Conservation (phyloP, 2,888 invertebrate genomes). For the Hedya salicella region DNA sequence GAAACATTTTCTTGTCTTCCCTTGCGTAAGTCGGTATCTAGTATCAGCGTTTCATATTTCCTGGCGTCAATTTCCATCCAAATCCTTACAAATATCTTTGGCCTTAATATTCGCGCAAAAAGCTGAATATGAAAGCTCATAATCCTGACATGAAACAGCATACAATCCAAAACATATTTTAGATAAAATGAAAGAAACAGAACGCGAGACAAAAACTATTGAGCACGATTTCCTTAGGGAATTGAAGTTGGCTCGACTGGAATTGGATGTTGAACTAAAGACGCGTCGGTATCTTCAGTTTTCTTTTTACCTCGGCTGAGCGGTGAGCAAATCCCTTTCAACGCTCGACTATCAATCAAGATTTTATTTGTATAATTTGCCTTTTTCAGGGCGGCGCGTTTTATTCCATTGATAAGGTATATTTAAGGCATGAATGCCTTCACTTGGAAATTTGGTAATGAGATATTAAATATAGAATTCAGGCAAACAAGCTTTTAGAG, state of each 20-base stretch:
- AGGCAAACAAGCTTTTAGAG: too few species aligned
- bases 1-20: background rate
- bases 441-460: too few species aligned
- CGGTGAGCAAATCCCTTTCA: slow-evolving; percentile 50
- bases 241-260: slow-evolving; percentile 68
- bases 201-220: slow-evolving; percentile 63
- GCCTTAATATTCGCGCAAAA: slow-evolving; percentile 30
- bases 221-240: slow-evolving; percentile 71
- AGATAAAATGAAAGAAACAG: slow-evolving; percentile 64
- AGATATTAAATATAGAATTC: too few species aligned
- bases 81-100: slow-evolving; percentile 1
- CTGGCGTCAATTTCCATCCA: slow-evolving; percentile 5
- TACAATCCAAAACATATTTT: slow-evolving; percentile 53
- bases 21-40: background rate
- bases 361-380: slow-evolving; percentile 56
- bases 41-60: background rate
- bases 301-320: slow-evolving; percentile 57
- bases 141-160: slow-evolving; percentile 49
- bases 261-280: slow-evolving; percentile 74
- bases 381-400: slow-evolving; percentile 46
- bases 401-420: slow-evolving; percentile 9
- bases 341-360: slow-evolving; percentile 61
- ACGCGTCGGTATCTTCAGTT: slow-evolving; percentile 62
- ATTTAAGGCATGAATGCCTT: background rate
- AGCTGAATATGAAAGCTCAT: slow-evolving; percentile 32